These are phyloP conservation scores for Sciaenops ocellatus DNA, from an alignment of 2,797 vertebrate species.

Conservation along the genomic window DNA sequence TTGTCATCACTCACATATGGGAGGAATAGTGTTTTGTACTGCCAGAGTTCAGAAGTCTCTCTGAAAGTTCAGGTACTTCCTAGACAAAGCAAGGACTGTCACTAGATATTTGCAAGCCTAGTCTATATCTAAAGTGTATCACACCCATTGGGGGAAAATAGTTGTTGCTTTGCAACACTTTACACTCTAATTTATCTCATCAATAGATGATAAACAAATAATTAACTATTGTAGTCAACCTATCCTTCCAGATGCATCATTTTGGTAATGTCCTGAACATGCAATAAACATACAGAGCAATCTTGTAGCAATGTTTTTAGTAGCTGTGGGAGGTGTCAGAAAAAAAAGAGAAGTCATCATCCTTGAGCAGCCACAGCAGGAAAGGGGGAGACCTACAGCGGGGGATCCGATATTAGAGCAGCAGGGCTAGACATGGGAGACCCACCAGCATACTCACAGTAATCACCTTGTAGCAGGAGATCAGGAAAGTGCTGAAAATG, in stretches of 20 bases:
- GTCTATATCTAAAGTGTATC: neutral
- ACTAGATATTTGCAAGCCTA: neutral
- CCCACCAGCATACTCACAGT: neutral
- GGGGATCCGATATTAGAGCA: slow-evolving; percentile 28
- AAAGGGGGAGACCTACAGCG: slow-evolving; percentile 8
- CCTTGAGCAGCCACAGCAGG: slow-evolving; percentile 30
- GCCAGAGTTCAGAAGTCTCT: neutral
- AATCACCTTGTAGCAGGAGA: slow-evolving; percentile 39
- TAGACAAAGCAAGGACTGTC: neutral
- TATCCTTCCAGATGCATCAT: neutral
- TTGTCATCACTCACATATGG: slow-evolving; percentile 15
- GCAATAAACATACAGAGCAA: neutral
- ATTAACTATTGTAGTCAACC: neutral
- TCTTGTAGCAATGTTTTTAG: neutral
- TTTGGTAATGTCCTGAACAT: slow-evolving; percentile 1
- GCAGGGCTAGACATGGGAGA: slow-evolving; percentile 15
- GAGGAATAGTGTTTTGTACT: neutral
- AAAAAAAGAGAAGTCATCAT: slow-evolving; percentile 23
- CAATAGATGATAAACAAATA: slow-evolving; percentile 13
- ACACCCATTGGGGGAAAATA: neutral
- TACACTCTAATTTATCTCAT: neutral
- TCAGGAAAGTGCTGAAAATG: slow-evolving; percentile 26
- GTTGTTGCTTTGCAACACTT: neutral
- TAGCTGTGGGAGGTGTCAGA: neutral
- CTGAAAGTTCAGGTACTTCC: neutral